These are phyloP conservation scores for Linurgus olivaceus DNA, from an alignment of 2,797 vertebrate species.

Conservation along the genomic window DNA sequence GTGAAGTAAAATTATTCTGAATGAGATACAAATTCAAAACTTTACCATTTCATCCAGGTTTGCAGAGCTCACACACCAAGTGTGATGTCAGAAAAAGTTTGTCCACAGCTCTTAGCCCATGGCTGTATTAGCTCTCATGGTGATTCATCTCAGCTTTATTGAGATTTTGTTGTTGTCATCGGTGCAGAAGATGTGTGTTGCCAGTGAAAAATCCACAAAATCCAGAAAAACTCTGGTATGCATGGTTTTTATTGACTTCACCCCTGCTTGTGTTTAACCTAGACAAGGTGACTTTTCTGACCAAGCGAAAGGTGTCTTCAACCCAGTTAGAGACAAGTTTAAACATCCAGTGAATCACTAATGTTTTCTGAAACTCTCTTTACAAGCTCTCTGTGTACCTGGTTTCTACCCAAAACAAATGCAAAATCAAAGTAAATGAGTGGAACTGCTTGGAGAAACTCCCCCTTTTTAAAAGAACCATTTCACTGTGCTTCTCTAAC, in stretches of 20 bases:
- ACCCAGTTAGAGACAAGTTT: background rate
- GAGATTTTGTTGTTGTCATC: background rate
- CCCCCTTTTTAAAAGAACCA: background rate
- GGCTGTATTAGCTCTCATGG: background rate
- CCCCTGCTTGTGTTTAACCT: background rate
- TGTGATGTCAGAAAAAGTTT: background rate
- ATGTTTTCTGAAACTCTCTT: background rate
- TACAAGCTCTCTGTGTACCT: background rate
- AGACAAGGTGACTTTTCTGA: background rate
- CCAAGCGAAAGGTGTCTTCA: background rate
- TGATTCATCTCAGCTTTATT: background rate
- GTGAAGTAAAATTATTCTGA: background rate
- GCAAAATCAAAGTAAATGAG: background rate
- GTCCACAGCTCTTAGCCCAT: background rate
- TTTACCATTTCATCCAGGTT: background rate
- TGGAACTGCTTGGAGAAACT: background rate
- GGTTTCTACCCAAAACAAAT: background rate
- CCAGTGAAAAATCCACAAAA: background rate
- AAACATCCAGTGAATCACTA: background rate
- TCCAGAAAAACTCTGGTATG: background rate
- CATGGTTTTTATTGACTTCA: background rate
- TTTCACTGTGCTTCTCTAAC: background rate
- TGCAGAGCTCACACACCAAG: background rate
- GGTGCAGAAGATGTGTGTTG: background rate
- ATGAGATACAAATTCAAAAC: background rate